Percentiles rank a stretch among this genome's conserved stretches.
These are phyloP conservation scores for Bellardia pandia DNA, from an alignment of 2,888 invertebrate genomes.

Conservation along the genomic window DNA sequence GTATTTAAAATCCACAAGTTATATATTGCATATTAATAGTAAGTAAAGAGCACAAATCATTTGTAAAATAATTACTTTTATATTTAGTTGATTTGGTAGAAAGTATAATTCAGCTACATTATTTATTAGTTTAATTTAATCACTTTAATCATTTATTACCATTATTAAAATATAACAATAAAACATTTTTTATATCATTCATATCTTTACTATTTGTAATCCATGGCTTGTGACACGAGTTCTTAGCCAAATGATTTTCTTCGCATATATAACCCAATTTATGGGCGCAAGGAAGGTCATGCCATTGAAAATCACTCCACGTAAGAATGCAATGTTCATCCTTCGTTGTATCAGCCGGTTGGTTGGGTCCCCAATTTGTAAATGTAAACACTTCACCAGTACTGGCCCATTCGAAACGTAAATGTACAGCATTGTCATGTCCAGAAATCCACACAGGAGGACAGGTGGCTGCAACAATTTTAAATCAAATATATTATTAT, in stretches of 20 bases:
- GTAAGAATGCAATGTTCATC: conserved; percentile 60
- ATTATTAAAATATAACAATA: conserved; percentile 49
- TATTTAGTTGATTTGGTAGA: no score
- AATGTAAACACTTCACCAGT: conserved; percentile 58
- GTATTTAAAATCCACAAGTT: no score
- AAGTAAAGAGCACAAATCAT: no score
- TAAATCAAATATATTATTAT: no score
- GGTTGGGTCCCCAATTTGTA: conserved; percentile 39
- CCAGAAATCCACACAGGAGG: conserved; percentile 61
- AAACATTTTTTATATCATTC: conserved; percentile 39
- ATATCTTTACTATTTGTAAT: neutral
- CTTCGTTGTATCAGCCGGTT: conserved; percentile 47
- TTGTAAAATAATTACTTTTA: no score
- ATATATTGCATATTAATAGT: no score
- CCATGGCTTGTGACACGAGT: neutral
- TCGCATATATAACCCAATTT: conserved; percentile 67
- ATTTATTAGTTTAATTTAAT: no score
- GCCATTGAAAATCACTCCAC: conserved; percentile 50
- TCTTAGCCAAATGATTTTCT: conserved; percentile 53
- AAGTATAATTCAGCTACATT: no score
- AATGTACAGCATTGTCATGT: conserved; percentile 55
- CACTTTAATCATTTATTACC: neutral
- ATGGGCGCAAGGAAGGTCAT: conserved; percentile 48
- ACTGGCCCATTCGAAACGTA: conserved; percentile 61
- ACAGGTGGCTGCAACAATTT: neutral